phyloP scores from a whole-genome alignment of 1,140 invertebrate species.

The Meloidogyne exigua region DNA sequence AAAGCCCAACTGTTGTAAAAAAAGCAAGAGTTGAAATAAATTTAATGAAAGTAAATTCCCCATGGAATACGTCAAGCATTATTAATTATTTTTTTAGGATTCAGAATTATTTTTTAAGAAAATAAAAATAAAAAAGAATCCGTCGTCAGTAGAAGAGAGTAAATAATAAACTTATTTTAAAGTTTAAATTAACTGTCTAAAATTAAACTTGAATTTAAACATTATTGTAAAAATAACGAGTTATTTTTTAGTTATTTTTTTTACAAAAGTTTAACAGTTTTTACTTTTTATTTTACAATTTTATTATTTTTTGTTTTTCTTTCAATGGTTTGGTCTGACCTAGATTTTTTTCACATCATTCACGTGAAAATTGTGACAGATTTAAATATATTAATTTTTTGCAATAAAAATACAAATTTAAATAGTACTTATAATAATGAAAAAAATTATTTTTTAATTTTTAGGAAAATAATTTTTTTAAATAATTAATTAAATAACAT shows the following conservation, averaged over 20 bases:
- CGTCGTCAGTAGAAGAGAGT: neutral
- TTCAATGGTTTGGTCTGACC: neutral
- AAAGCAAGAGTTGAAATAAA: slow-evolving; percentile 58
- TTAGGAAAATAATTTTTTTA: too few relatives aligned
- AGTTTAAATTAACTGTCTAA: neutral
- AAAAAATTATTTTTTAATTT: neutral
- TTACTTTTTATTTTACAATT: neutral
- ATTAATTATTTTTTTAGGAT: neutral
- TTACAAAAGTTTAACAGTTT: neutral
- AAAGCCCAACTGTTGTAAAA: slow-evolving; percentile 60
- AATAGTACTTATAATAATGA: neutral
- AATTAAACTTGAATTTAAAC: neutral
- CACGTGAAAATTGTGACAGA: neutral
- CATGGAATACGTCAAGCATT: slow-evolving; percentile 60
- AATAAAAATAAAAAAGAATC: too few relatives aligned
- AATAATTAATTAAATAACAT: too few relatives aligned
- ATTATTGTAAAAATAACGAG: neutral
- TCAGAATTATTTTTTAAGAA: neutral
- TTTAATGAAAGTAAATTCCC: slow-evolving; percentile 59
- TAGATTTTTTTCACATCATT: neutral
- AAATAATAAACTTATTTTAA: neutral
- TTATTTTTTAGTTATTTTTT: too few relatives aligned
- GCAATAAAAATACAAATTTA: neutral
- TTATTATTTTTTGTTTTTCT: neutral
- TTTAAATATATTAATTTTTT: neutral